Base-by-base conservation (phyloP, 1,140 invertebrate species). In the Araneus ventricosus region DNA sequence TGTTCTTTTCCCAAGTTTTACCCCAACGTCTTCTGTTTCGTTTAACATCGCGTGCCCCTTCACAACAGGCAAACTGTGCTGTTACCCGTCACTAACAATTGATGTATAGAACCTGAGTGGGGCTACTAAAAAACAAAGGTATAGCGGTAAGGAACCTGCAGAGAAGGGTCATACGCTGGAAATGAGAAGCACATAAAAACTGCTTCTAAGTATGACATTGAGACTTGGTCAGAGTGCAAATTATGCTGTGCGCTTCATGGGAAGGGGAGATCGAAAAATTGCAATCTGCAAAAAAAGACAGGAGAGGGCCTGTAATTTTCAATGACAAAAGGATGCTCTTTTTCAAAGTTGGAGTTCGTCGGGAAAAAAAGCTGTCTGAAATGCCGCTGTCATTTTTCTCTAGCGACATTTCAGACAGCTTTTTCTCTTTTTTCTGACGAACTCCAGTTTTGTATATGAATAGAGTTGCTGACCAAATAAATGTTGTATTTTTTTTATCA, bases 91-190 rank as follows among this genome's bases (percentile, higher is more conserved):
- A 82, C 34, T 82, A 90, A 45, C 52, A 82, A 90, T 90, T 90
- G 89, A 90, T 90, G 45, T 34, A 61, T 79, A 59, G 41, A 34
- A 39, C 17, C 63, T 52, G 30, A 75, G 63, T 88, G 24, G 10
- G 87, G 37, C 52, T 75, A 89, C 67, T 70, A 82, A 89, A n/a
- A 79, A 52, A 75, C 70, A 39, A 39, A 63, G 34, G 59, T 70
- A 70, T 67, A 10, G 34, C 30, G 24, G 37, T 10, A 24, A 89
- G 88, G n/a, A 57, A 39, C 88, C 70, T 70, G 88, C 41, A 24
- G 89, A 80, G 70, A 52, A 79, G 79, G 89, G 89, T 90, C 89
- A 90, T 17, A 82, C 82, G 34, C 79, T 89, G 52, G 75, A 90
- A 90, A 82, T 41, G 70, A 89, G 88, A 67, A 57, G 88, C n/a